Conservation (phyloP, 2,797 vertebrate genomes). For the Tinamus major region DNA sequence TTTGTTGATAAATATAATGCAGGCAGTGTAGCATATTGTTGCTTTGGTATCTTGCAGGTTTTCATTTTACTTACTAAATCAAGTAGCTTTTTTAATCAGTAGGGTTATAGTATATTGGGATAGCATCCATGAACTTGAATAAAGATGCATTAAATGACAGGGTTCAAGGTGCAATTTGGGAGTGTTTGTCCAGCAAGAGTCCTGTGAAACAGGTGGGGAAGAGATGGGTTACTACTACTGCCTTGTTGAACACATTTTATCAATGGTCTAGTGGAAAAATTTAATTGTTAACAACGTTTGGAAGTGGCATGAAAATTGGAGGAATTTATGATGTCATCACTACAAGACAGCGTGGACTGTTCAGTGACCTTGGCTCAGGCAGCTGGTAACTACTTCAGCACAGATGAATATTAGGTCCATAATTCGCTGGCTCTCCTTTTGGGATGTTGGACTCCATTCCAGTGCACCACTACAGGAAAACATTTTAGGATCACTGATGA, state of each 20-base stretch:
- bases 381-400: neutral
- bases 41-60: neutral
- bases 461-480: neutral
- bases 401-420: neutral
- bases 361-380: neutral
- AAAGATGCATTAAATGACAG: neutral
- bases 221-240: neutral
- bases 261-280: neutral
- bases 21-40: neutral
- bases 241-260: neutral
- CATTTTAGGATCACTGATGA: neutral
- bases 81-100: neutral
- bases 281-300: neutral
- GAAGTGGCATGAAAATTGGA: neutral
- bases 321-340: neutral
- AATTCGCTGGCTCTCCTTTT: neutral
- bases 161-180: neutral
- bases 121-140: neutral
- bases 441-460: neutral
- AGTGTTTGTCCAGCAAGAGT: neutral
- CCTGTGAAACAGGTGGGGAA: neutral
- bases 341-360: neutral
- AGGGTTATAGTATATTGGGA: neutral
- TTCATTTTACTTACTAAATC: neutral
- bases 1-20: neutral